Evolutionary conservation across 2,888 invertebrate species (phyloP).

Genomic region (Chaitophorus viminalis): DNA sequence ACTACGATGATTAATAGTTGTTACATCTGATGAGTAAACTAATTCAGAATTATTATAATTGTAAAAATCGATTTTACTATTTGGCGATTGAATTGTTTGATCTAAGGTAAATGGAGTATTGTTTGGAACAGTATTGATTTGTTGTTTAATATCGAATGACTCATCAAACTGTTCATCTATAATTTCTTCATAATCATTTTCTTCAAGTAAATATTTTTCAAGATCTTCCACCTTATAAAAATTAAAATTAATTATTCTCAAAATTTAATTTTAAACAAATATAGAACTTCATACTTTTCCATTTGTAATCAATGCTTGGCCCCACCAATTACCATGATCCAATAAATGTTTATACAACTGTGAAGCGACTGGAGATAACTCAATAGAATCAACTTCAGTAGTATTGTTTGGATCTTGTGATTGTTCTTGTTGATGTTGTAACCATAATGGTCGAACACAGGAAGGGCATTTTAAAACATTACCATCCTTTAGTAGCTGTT

Average conservation of each 20-base stretch:
- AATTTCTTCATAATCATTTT: not conserved
- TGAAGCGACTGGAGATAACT: constrained; percentile 40
- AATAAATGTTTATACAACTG: constrained; percentile 40
- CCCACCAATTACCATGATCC: constrained; percentile 30
- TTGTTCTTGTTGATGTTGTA: not conserved
- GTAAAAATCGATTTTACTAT: constrained; percentile 3
- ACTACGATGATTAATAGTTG: constrained; percentile 17
- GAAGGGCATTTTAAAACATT: constrained; percentile 44
- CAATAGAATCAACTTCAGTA: not conserved
- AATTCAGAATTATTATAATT: not conserved
- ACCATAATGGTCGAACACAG: constrained; percentile 28
- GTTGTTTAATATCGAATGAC: not conserved
- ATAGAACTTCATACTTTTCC: constrained; percentile 17
- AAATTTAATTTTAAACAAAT: not conserved
- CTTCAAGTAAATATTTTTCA: constrained; percentile 34
- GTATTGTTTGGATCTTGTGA: not conserved
- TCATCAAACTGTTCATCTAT: constrained; percentile 4
- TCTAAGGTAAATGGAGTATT: not conserved
- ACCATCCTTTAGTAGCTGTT: constrained; percentile 31
- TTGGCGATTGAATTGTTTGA: not conserved
- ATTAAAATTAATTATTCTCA: not conserved
- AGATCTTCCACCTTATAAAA: constrained; percentile 12
- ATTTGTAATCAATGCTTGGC: constrained; percentile 33
- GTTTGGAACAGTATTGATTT: not conserved
- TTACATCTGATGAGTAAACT: not conserved